phyloP scores from a whole-genome alignment of 2,888 invertebrate species.

The Folsomia manolachei region DNA sequence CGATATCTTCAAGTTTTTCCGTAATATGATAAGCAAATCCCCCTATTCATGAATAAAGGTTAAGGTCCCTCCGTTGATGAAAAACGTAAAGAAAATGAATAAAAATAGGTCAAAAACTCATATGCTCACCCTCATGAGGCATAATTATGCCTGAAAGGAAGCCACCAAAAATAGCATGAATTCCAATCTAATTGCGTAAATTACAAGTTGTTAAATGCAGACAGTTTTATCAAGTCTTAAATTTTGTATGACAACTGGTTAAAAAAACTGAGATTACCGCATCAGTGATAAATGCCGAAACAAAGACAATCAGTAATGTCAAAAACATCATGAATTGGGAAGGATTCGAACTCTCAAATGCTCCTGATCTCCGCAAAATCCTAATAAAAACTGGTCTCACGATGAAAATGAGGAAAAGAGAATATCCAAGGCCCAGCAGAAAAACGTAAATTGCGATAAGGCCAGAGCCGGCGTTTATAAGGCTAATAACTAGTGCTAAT shows the following conservation, averaged over 20 bases:
- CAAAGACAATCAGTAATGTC: slow-evolving; percentile 28
- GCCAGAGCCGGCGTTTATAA: slow-evolving; percentile 37
- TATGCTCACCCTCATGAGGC: slow-evolving; percentile 39
- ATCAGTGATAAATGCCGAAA: slow-evolving; percentile 40
- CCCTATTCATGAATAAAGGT: too few species aligned
- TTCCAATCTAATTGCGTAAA: too few species aligned
- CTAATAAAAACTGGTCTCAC: slow-evolving; percentile 30
- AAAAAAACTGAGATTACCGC: too few species aligned
- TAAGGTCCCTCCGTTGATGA: too few species aligned
- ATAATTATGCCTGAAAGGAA: slow-evolving; percentile 32
- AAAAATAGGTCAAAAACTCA: too few species aligned
- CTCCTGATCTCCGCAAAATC: slow-evolving; percentile 25
- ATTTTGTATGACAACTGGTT: too few species aligned
- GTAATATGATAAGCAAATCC: slow-evolving; percentile 39
- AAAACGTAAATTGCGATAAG: slow-evolving; percentile 38
- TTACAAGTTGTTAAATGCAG: too few species aligned
- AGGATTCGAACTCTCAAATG: slow-evolving; percentile 20
- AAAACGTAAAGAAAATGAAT: too few species aligned
- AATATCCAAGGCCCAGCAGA: slow-evolving; percentile 32
- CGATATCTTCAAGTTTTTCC: slow-evolving; percentile 38
- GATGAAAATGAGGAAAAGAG: slow-evolving; percentile 26
- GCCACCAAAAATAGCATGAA: slow-evolving; percentile 43
- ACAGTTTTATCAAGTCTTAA: too few species aligned
- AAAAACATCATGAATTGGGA: slow-evolving; percentile 31
- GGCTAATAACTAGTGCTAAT: slow-evolving; percentile 36